A percentile compares a stretch with the other conserved stretches of the same genome.
Conservation (phyloP, 2,113 vertebrate genomes). For the Sorex fumeus region DNA sequence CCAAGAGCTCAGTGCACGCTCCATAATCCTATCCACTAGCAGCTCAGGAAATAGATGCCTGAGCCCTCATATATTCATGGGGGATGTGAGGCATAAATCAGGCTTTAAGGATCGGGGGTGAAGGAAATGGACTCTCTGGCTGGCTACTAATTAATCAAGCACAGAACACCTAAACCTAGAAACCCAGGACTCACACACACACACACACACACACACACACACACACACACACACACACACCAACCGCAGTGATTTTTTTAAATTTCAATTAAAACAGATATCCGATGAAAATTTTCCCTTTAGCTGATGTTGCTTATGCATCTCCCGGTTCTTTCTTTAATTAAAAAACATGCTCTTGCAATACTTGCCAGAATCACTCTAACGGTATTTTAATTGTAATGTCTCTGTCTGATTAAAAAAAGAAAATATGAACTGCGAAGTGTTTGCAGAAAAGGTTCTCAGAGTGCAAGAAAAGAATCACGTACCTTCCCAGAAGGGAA, state of each 20-base stretch:
- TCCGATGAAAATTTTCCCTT: constrained; percentile 87
- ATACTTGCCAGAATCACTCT: constrained; percentile 90
- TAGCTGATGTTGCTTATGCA: constrained; percentile 87
- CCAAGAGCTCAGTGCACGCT: constrained; percentile 70
- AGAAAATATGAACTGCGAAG: constrained; percentile 90
- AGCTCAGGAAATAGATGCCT: constrained; percentile 78
- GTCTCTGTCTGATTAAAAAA: constrained; percentile 92
- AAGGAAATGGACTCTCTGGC: constrained; percentile 64
- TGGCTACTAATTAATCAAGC: constrained; percentile 83
- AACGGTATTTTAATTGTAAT: constrained; percentile 92
- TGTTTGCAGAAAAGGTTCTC: constrained; percentile 76
- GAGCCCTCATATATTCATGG: constrained; percentile 78
- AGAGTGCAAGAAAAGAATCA: constrained; percentile 67
- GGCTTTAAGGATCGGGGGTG: constrained; percentile 72
- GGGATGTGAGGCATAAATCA: constrained; percentile 71
- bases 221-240: constrained; percentile 41
- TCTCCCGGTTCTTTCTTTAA: constrained; percentile 89
- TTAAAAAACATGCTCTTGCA: constrained; percentile 92
- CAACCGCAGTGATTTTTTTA: constrained; percentile 61
- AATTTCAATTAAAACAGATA: constrained; percentile 90
- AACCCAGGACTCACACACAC: constrained; percentile 65
- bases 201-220: constrained; percentile 61
- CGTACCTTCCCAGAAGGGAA: constrained; percentile 54
- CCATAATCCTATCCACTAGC: constrained; percentile 74
- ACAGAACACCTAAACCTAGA: constrained; percentile 77